Evolutionary conservation across 2,113 vertebrate genomes (phyloP), one percentile per base, ranked within the genome.

Genomic region (Apus apus): DNA sequence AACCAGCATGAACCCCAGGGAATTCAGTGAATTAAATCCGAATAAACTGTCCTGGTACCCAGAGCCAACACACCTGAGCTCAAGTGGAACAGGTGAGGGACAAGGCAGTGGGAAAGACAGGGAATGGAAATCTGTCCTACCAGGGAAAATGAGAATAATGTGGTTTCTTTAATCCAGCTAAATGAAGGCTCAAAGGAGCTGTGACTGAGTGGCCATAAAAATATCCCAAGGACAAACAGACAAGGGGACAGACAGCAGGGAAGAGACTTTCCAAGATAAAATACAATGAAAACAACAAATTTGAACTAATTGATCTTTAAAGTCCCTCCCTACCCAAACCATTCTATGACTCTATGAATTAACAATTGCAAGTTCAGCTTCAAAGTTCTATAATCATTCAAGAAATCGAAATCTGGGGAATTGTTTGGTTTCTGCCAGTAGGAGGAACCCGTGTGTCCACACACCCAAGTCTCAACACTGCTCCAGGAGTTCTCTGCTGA

Each of bases 391-490:
- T 38, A 5, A 51, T 15, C 26, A 25, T 10, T 70, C 32, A 38
- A 68, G 58, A 72, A 61, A 40, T 15, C 83, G 50, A 76, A 68
- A 66, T 2, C 27, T 50, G 64, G 51, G 50, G 12, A n/a, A 20
- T 20, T 10, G 65, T 38, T 23, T 27, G 22, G 11, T 7, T 8
- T 82, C 13, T 67, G 25, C 19, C 29, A 32, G 17, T 1, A 79
- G 71, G 29, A 72, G 27, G 46, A 40, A 27, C 11, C 25, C 5
- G 13, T 6, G 5, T 7, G 15, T 3, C 4, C 13, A 58, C 9
- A 23, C 4, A 1, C 6, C 0, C 2, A 61, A 4, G 40, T 8
- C 60, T 6, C 5, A 1, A 53, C 68, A 8, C 8, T 9, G 3
- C 27, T 5, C 32, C 8, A 58, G 56, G 45, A 73, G 36, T 8